Evolutionary conservation across 2,113 vertebrate genomes (phyloP).

Genomic region (Entelurus aequoreus): DNA sequence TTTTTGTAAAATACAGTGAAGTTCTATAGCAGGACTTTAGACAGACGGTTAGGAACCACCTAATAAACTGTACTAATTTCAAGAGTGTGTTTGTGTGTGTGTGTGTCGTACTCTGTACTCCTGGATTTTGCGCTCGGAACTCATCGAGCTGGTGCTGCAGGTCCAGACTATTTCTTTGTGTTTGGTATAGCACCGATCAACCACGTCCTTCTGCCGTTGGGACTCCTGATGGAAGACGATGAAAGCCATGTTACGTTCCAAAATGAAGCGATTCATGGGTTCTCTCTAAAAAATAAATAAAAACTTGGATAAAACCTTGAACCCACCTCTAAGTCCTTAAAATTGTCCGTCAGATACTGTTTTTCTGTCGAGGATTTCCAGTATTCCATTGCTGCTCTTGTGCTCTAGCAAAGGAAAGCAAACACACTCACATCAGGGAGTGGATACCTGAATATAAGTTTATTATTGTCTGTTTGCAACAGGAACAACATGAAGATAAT

Average conservation of each 20-base stretch:
- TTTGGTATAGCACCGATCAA: slow-evolving; percentile 74
- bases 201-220: slow-evolving; percentile 68
- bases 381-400: slow-evolving; percentile 80
- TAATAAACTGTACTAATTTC: too few species aligned
- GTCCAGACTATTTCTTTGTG: slow-evolving; percentile 79
- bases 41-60: too few species aligned
- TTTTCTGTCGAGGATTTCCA: slow-evolving; percentile 89
- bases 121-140: slow-evolving; percentile 73
- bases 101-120: slow-evolving; percentile 70
- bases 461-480: too few species aligned
- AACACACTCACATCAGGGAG: background rate
- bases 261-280: background rate
- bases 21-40: too few species aligned
- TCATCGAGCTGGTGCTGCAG: slow-evolving; percentile 79
- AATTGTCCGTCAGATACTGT: slow-evolving; percentile 79
- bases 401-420: slow-evolving; percentile 70
- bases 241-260: background rate
- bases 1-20: too few species aligned
- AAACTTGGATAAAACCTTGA: background rate
- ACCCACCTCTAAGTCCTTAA: slow-evolving; percentile 77
- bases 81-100: slow-evolving; percentile 1
- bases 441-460: background rate
- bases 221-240: slow-evolving; percentile 68
- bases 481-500: background rate
- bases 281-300: background rate